A percentile compares a stretch with the other conserved stretches of the same genome.
Evolutionary conservation across 2,113 vertebrate genomes (phyloP).

Genomic region (Eolophus roseicapilla): DNA sequence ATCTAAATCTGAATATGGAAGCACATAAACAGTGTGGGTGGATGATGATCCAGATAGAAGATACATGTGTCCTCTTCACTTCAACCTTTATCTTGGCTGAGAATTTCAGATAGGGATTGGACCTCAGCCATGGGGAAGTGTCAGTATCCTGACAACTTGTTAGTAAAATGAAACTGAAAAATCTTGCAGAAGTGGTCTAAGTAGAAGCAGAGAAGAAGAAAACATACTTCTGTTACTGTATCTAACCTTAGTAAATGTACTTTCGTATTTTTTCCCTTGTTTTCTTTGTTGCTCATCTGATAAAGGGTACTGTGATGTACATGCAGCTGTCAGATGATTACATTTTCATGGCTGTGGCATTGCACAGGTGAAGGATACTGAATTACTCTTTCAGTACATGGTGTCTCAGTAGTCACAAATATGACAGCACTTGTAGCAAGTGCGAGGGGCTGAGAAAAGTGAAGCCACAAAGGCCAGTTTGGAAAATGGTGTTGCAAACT

Average conservation of each 20-base stretch:
- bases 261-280: background rate
- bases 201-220: background rate
- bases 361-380: background rate
- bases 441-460: background rate
- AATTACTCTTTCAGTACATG: background rate
- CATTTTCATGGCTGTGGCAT: background rate
- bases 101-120: background rate
- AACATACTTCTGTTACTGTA: background rate
- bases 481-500: background rate
- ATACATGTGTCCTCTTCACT: background rate
- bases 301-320: background rate
- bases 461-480: background rate
- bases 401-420: background rate
- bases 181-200: background rate
- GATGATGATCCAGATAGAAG: background rate
- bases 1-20: background rate
- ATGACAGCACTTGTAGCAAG: background rate
- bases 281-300: background rate
- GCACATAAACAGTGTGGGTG: background rate
- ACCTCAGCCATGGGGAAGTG: background rate
- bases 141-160: background rate
- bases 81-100: background rate
- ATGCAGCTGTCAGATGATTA: background rate
- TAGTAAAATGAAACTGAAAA: background rate
- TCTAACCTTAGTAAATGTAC: background rate